These are phyloP conservation scores for Oegoconia quadripuncta DNA, from an alignment of 2,888 invertebrate genomes.

Conservation along the genomic window DNA sequence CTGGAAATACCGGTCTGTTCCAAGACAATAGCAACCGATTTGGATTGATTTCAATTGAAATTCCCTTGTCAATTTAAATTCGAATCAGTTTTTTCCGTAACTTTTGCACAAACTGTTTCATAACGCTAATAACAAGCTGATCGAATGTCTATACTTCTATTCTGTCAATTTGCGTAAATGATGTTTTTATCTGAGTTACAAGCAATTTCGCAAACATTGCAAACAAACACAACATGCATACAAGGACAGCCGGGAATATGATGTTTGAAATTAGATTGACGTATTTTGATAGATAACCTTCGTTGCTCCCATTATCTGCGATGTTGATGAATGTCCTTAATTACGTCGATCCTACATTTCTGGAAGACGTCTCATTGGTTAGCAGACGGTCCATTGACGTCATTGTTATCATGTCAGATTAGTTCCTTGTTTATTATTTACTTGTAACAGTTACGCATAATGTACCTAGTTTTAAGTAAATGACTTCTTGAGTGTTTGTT, in stretches of 20 bases:
- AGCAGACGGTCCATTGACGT: slow-evolving; percentile 34
- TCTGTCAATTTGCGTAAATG: neutral
- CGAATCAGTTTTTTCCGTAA: neutral
- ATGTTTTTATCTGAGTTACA: neutral
- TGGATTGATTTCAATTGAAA: slow-evolving; percentile 1
- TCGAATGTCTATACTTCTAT: neutral
- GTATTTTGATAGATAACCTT: slow-evolving; percentile 14
- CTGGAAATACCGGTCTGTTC: slow-evolving; percentile 7
- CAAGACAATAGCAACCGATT: slow-evolving; percentile 11
- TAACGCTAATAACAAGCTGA: neutral
- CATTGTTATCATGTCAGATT: slow-evolving; percentile 35
- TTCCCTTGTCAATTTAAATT: slow-evolving; percentile 3
- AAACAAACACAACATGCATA: neutral
- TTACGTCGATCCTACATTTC: slow-evolving; percentile 7
- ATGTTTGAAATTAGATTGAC: slow-evolving; percentile 6
- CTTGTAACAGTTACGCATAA: neutral
- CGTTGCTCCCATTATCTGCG: slow-evolving; percentile 5
- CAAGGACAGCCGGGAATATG: no score
- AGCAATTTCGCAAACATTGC: neutral
- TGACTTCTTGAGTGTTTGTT: no score
- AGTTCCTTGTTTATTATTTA: slow-evolving; percentile 14
- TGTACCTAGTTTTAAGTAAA: no score
- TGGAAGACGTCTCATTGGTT: slow-evolving; percentile 10
- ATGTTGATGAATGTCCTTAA: slow-evolving; percentile 12
- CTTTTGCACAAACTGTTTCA: neutral